Base-by-base conservation (phyloP, 2,888 invertebrate genomes). In the Ditylenchus weischeri region DNA sequence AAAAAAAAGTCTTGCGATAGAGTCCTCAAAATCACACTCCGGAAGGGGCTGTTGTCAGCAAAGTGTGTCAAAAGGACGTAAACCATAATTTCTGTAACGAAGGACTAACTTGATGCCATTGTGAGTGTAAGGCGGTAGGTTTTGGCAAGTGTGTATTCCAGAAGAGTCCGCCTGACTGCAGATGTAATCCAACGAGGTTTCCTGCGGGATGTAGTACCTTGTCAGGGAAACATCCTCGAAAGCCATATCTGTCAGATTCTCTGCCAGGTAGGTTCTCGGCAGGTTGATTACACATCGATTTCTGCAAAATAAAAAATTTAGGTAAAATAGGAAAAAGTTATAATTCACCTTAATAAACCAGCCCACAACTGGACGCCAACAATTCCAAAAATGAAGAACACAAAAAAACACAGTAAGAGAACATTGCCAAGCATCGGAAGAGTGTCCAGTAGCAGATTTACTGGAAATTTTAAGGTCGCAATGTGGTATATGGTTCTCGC, bases 361-460 rank as follows among this genome's bases (percentile, higher is more conserved):
- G 96, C 92, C 98, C 98, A 99, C 63, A 99, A 88, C 85, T 99
- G 98, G 51, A 99, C 98, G 23, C 98, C 98, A 78, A 99, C 91
- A 84, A 99, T 99, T 76, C 98, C 98, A 84, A 98, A 98, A 84
- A 99, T 98, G 88, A 98, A 98, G 89, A 98, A 98, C 70, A 99
- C 98, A 88, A 99, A 99, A 88, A 98, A 98, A 86, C 98, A 99
- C 74, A 98, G 88, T 76, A 98, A 88, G 66, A 88, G 83, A 63
- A 99, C 98, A 86, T 98, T 99, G 75, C 98, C 96, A 82, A 99
- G 87, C 98, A 99, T 99, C 18, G 98, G 98, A 76, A 98, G 88
- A 8, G 98, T 98, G 86, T 99, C 98, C 83, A 99, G 88, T 62
- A 98, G 88, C 69, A 98, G 87, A 93, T 96, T 98, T 79, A 99